Evolutionary conservation across 2,797 vertebrate genomes (phyloP).

Genomic region (Tarsius wallacei): DNA sequence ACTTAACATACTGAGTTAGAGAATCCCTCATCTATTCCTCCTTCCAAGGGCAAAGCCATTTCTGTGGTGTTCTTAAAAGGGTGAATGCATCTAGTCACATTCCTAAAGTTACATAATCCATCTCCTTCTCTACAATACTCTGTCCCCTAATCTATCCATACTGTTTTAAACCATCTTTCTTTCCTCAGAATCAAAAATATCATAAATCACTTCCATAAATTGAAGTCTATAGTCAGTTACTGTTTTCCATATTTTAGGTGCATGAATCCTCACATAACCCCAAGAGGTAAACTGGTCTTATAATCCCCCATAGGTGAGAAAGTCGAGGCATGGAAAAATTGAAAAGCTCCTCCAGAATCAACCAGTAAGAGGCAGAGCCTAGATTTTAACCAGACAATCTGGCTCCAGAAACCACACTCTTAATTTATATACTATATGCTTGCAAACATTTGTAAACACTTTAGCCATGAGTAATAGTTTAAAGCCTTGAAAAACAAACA

Average conservation of each 20-base stretch:
- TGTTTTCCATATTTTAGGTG: not conserved
- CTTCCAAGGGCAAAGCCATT: not conserved
- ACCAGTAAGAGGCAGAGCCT: not conserved
- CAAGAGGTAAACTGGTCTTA: not conserved
- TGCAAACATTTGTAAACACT: not conserved
- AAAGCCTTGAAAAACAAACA: not conserved
- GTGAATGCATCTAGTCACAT: fast-evolving
- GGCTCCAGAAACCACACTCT: not conserved
- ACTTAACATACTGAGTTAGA: not conserved
- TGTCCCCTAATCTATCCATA: fast-evolving
- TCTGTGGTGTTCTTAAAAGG: not conserved
- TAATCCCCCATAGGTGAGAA: fast-evolving
- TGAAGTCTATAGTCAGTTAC: fast-evolving
- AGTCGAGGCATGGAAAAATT: not conserved
- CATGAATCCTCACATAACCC: not conserved
- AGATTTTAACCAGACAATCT: not conserved
- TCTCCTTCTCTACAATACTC: fast-evolving
- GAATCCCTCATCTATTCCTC: not conserved
- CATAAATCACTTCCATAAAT: not conserved
- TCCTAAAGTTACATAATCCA: no score
- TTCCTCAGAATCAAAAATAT: not conserved
- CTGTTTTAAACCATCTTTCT: not conserved
- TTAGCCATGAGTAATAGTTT: not conserved
- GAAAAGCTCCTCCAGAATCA: not conserved
- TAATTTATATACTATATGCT: not conserved